These are phyloP conservation scores for Philypnodon macrostomus DNA, from an alignment of 2,797 vertebrate species.

Conservation along the genomic window DNA sequence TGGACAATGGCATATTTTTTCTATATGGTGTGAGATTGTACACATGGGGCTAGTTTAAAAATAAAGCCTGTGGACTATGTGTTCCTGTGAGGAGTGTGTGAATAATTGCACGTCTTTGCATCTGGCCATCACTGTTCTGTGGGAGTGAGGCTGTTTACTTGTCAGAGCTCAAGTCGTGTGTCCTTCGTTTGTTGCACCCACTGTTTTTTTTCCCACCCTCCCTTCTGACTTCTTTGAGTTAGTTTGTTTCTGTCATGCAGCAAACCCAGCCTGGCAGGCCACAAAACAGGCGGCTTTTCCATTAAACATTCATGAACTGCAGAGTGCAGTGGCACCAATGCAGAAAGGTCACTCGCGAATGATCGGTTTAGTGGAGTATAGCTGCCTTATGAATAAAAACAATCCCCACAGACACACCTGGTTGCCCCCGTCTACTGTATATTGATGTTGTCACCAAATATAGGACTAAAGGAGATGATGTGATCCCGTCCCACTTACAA, in stretches of 20 bases:
- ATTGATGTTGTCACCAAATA: slow-evolving; percentile 25
- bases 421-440: slow-evolving; percentile 16
- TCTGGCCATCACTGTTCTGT: slow-evolving; percentile 24
- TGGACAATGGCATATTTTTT: neutral
- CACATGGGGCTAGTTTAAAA: neutral
- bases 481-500: slow-evolving; percentile 9
- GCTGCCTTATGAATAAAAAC: slow-evolving; percentile 51
- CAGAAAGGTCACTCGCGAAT: slow-evolving; percentile 72
- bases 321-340: slow-evolving; percentile 56
- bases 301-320: slow-evolving; percentile 77
- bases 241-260: slow-evolving; percentile 58
- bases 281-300: slow-evolving; percentile 57
- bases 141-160: slow-evolving; percentile 37
- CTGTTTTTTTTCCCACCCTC: slow-evolving; percentile 54
- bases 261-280: slow-evolving; percentile 55
- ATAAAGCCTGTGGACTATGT: slow-evolving; percentile 1
- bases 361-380: slow-evolving; percentile 52
- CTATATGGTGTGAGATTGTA: slow-evolving; percentile 2
- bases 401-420: slow-evolving; percentile 41
- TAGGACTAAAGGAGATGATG: slow-evolving; percentile 26
- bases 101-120: slow-evolving; percentile 29
- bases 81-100: slow-evolving; percentile 9
- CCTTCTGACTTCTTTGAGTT: slow-evolving; percentile 55
- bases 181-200: slow-evolving; percentile 34
- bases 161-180: slow-evolving; percentile 36